Base-by-base conservation (phyloP, 2,797 vertebrate species). In the Margarornis squamiger region DNA sequence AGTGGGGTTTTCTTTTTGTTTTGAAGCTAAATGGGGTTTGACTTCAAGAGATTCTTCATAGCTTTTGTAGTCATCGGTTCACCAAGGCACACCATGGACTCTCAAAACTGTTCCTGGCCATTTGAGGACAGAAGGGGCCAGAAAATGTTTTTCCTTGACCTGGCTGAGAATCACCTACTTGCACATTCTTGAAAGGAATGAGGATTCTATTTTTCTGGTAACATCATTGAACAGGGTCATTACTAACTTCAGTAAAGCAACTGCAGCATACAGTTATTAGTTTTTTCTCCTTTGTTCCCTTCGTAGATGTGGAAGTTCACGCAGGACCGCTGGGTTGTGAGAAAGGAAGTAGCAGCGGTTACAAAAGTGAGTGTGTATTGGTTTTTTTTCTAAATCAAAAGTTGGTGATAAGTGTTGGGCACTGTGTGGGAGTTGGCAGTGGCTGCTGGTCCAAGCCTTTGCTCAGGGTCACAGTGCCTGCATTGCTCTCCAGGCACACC, bases 251-350 rank as follows among this genome's bases (percentile, higher is more conserved):
- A 87, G 27, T 51, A 20, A 74, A 63, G 32, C 72, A 86, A 14
- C 59, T 90, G 41, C 66, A 74, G 7, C 67, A 6, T 71, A 23
- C 15, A 62, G 23, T 51, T 67, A 45, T 2, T 20, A 17, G 6
- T 0, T 30, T 91, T 75, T 82, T 86, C 29, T 93, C 41, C 19
- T 19, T 51, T 91, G 17, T 79, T 80, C 82, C 46, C 54, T 65
- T 81, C 48, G 46, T 81, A 99, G 99, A 99, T 99, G 98, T 99
- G 99, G 99, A 98, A 99, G 93, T 99, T 99, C 97, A 99, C 99
- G 0, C 98, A 98, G 88, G 99, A 99, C 91, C 99, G 99, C 66
- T 99, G 99, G 81, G 98, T 99, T 75, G 98, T 99, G 97, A 98
- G 99, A 88, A 99, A 99, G 94, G 99, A 99, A 95, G 97, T 99